Evolutionary conservation across 2,888 invertebrate genomes (phyloP).

Genomic region (Napeogenes inachia): DNA sequence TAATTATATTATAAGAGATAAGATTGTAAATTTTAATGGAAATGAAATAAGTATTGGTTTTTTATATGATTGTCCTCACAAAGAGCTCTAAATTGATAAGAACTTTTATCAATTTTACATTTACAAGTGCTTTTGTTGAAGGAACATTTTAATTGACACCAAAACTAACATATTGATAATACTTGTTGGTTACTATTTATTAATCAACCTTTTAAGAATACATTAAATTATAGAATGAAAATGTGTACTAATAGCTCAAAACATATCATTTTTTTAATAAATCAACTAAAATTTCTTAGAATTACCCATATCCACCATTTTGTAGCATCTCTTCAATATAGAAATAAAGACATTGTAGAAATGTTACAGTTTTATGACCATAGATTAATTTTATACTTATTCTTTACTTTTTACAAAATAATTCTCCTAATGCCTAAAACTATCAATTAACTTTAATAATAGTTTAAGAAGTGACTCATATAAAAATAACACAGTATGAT

Average conservation of each 20-base stretch:
- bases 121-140: no score
- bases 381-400: not conserved
- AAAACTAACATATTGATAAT: no score
- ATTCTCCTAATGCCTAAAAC: not conserved
- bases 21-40: no score
- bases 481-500: no score
- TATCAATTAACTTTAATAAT: not conserved
- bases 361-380: conserved; percentile 20
- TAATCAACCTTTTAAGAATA: not conserved
- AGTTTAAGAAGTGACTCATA: no score
- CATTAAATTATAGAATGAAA: not conserved
- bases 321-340: conserved; percentile 34
- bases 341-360: conserved; percentile 27
- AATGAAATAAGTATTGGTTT: no score
- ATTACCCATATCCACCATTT: conserved; percentile 12
- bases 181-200: no score
- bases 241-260: not conserved
- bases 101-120: no score
- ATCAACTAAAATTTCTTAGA: conserved; percentile 1
- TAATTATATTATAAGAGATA: no score
- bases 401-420: not conserved
- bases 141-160: no score
- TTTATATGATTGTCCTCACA: no score
- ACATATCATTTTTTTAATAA: not conserved
- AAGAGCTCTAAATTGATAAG: no score